These are phyloP conservation scores for Hepsetus odoe DNA, from an alignment of 2,113 vertebrate genomes.

Conservation along the genomic window DNA sequence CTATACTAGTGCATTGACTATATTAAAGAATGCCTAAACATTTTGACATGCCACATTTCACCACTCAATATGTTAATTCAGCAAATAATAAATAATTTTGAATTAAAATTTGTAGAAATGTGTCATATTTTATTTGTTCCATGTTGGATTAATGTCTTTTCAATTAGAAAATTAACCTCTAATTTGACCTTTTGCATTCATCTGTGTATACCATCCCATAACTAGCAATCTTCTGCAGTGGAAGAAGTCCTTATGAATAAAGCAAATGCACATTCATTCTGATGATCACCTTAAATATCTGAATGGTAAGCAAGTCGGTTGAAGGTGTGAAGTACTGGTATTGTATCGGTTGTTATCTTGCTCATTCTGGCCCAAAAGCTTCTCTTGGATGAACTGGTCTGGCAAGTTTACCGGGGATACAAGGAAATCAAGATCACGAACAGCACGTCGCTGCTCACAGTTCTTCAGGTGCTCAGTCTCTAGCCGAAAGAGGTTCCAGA, in stretches of 20 bases:
- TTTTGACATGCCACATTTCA: too few relatives aligned
- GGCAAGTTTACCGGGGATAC: slow-evolving; percentile 82
- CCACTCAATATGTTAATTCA: too few relatives aligned
- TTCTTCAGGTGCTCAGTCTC: slow-evolving; percentile 89
- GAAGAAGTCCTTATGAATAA: not conserved
- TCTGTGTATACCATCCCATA: too few relatives aligned
- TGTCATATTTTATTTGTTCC: too few relatives aligned
- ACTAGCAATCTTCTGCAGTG: too few relatives aligned
- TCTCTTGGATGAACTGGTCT: slow-evolving; percentile 80
- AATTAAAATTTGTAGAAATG: too few relatives aligned
- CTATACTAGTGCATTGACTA: too few relatives aligned
- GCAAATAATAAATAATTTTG: too few relatives aligned
- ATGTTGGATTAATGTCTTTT: too few relatives aligned
- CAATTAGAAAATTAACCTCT: too few relatives aligned
- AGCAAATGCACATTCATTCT: slow-evolving; percentile 6
- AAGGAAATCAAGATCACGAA: slow-evolving; percentile 79
- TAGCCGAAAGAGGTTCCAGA: slow-evolving; percentile 90
- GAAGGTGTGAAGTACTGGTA: slow-evolving; percentile 74
- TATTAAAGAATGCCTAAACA: too few relatives aligned
- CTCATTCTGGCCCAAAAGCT: slow-evolving; percentile 85
- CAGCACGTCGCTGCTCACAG: slow-evolving; percentile 85
- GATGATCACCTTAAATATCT: slow-evolving; percentile 67
- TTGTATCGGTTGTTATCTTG: slow-evolving; percentile 79
- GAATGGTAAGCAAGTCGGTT: slow-evolving; percentile 76
- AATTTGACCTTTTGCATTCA: too few relatives aligned